Conservation (phyloP, 2,888 invertebrate genomes). For the Nemapogon koenigi region DNA sequence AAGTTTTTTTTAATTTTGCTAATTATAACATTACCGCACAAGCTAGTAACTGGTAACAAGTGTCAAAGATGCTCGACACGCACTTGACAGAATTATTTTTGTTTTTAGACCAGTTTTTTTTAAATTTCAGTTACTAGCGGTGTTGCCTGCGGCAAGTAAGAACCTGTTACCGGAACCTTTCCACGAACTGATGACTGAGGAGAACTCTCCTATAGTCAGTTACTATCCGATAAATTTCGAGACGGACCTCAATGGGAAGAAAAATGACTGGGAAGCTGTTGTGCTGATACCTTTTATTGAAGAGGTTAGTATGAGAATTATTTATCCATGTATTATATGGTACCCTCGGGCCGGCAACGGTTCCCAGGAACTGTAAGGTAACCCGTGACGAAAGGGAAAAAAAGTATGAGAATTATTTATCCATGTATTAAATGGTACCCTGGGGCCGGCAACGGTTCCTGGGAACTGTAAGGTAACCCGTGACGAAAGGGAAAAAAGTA, state of each 20-base stretch:
- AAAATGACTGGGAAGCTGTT: slow-evolving; percentile 96
- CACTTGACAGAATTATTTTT: too few species aligned
- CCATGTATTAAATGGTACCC: not conserved
- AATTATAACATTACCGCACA: too few species aligned
- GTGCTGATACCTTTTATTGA: slow-evolving; percentile 94
- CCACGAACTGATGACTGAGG: slow-evolving; percentile 80
- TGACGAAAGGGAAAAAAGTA: too few species aligned
- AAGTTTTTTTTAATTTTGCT: too few species aligned
- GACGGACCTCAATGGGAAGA: slow-evolving; percentile 95
- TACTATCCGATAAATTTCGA: slow-evolving; percentile 92
- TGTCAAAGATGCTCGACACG: too few species aligned
- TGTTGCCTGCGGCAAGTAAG: slow-evolving; percentile 86
- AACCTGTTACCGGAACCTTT: slow-evolving; percentile 78
- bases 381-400: not conserved
- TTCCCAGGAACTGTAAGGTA: too few species aligned
- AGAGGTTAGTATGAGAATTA: slow-evolving; percentile 57
- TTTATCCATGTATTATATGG: too few species aligned
- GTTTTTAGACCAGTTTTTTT: too few species aligned
- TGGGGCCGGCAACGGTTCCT: not conserved
- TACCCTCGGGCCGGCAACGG: not conserved
- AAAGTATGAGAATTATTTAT: not conserved
- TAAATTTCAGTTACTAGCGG: slow-evolving; percentile 74
- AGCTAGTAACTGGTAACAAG: too few species aligned
- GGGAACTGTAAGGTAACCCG: too few species aligned
- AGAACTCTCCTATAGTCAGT: slow-evolving; percentile 80